These are phyloP conservation scores for Urocitellus parryii DNA, from an alignment of 2,113 vertebrate species.

Conservation along the genomic window DNA sequence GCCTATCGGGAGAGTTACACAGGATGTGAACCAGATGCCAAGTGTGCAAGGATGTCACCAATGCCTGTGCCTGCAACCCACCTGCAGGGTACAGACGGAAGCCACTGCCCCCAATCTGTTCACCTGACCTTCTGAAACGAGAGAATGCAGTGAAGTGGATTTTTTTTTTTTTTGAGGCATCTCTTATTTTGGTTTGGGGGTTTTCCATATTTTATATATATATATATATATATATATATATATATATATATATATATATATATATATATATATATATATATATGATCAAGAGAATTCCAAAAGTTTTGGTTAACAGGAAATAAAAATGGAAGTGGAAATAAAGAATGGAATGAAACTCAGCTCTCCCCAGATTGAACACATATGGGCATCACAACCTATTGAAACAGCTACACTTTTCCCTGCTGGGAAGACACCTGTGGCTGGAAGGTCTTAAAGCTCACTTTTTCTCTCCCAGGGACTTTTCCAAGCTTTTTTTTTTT, in stretches of 20 bases:
- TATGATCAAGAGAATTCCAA: conserved; percentile 65
- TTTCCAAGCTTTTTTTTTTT: neutral
- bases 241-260: no score
- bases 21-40: conserved; percentile 44
- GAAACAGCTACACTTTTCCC: neutral
- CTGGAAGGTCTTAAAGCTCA: neutral
- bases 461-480: conserved; percentile 42
- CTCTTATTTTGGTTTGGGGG: neutral
- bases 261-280: no score
- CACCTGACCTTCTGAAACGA: neutral
- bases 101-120: neutral
- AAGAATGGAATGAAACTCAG: neutral
- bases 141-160: neutral
- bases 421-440: neutral
- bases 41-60: neutral
- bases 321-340: conserved; percentile 12
- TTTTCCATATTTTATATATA: neutral
- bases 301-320: conserved; percentile 67
- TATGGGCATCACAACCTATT: neutral
- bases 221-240: no score
- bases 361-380: conserved; percentile 56
- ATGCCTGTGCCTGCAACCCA: neutral
- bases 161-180: neutral
- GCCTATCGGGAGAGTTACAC: neutral
- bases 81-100: fast-evolving